Conservation (phyloP, 2,888 invertebrate species). For the Sialis lutaria region DNA sequence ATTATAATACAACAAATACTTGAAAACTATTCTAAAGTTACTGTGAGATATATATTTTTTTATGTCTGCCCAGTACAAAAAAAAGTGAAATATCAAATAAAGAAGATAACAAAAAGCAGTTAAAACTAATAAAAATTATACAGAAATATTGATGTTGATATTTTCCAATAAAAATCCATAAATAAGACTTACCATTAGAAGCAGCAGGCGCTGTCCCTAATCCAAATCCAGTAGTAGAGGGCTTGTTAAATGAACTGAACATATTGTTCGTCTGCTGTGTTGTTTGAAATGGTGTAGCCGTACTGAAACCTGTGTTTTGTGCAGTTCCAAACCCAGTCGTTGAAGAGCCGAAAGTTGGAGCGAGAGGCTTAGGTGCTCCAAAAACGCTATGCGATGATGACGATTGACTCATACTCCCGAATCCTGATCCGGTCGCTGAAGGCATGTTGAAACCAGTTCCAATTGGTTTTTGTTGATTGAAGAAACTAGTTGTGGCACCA, state of each 20-base stretch:
- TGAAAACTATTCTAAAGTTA: no score
- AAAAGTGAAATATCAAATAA: no score
- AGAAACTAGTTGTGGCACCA: constrained; percentile 16
- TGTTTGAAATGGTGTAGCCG: constrained; percentile 17
- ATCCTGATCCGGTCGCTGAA: constrained; percentile 24
- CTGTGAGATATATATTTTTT: no score
- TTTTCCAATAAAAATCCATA: no score
- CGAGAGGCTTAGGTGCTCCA: constrained; percentile 20
- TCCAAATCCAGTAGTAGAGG: constrained; percentile 35
- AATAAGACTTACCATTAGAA: no score
- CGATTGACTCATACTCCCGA: constrained; percentile 24
- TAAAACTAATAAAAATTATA: background rate
- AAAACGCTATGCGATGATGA: constrained; percentile 22
- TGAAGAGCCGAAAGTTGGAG: constrained; percentile 30
- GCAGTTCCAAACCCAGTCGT: constrained; percentile 18
- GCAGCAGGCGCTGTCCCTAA: constrained; percentile 1
- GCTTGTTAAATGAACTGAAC: constrained; percentile 29
- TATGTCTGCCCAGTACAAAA: no score
- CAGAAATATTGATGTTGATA: no score
- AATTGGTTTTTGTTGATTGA: constrained; percentile 24
- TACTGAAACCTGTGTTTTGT: constrained; percentile 13
- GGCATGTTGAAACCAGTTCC: constrained; percentile 28
- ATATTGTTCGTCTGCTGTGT: constrained; percentile 18
- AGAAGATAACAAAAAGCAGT: background rate
- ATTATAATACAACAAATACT: no score